A percentile compares a stretch with the other conserved stretches of the same genome.
These are phyloP conservation scores for Euphonia xanthogaster DNA, from an alignment of 2,797 vertebrate species.

Conservation along the genomic window DNA sequence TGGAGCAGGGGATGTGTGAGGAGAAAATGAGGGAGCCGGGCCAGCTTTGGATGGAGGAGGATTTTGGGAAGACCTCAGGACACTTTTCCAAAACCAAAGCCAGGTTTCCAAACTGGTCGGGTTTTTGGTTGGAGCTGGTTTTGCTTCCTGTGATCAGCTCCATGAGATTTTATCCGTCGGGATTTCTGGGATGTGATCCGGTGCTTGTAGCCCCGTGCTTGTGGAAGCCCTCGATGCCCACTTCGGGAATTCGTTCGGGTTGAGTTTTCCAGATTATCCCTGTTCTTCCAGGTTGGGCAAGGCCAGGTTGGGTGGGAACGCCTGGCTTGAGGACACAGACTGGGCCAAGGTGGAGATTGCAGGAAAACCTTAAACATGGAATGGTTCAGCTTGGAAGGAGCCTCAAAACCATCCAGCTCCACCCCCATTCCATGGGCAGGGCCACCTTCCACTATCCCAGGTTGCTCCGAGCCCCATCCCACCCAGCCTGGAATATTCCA, in stretches of 20 bases:
- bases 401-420: neutral
- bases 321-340: neutral
- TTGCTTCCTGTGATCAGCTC: neutral
- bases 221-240: fast-evolving
- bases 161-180: fast-evolving
- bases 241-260: fast-evolving
- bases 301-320: neutral
- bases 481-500: neutral
- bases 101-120: fast-evolving
- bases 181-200: neutral
- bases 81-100: neutral
- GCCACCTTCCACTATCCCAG: neutral
- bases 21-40: neutral
- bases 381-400: neutral
- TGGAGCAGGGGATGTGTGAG: neutral
- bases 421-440: fast-evolving
- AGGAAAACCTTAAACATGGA: neutral
- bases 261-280: neutral
- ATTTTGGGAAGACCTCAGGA: neutral
- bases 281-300: neutral
- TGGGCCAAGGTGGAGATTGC: neutral
- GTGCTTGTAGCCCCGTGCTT: fast-evolving
- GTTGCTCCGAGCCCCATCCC: neutral
- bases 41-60: neutral
- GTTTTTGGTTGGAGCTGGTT: neutral